These are phyloP conservation scores for Accipiter virgatus DNA, from an alignment of 2,113 vertebrate species.

Conservation along the genomic window DNA sequence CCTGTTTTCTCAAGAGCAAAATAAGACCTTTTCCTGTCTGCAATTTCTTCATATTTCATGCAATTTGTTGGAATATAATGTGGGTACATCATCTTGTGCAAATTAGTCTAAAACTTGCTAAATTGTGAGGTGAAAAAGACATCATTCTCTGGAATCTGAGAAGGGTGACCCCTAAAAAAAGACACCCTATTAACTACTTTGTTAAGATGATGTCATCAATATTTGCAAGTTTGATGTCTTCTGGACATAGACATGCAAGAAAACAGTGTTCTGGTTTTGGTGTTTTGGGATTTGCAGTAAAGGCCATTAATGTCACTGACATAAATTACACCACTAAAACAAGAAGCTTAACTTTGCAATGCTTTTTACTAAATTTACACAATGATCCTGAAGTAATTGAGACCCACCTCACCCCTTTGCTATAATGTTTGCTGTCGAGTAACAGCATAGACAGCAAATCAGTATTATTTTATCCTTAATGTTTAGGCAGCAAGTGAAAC, in stretches of 20 bases:
- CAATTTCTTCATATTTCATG: not conserved
- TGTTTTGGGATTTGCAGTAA: conserved; percentile 35
- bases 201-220: not conserved
- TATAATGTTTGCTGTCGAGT: not conserved
- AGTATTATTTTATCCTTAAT: not conserved
- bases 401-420: not conserved
- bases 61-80: not conserved
- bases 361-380: conserved; percentile 23
- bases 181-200: not conserved
- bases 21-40: not conserved
- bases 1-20: not conserved
- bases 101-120: not conserved
- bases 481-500: conserved; percentile 2
- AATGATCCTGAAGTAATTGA: not conserved
- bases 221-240: conserved; percentile 60
- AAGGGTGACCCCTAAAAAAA: not conserved
- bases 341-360: conserved; percentile 21
- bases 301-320: not conserved
- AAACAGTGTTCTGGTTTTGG: conserved; percentile 4
- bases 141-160: not conserved
- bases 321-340: conserved; percentile 47
- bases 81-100: not conserved
- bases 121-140: conserved; percentile 40
- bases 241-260: not conserved
- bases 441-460: not conserved